Evolutionary conservation across 2,113 vertebrate species (phyloP), one percentile per base, ranked within the genome.

Genomic region (Myrmophylax atrothorax): DNA sequence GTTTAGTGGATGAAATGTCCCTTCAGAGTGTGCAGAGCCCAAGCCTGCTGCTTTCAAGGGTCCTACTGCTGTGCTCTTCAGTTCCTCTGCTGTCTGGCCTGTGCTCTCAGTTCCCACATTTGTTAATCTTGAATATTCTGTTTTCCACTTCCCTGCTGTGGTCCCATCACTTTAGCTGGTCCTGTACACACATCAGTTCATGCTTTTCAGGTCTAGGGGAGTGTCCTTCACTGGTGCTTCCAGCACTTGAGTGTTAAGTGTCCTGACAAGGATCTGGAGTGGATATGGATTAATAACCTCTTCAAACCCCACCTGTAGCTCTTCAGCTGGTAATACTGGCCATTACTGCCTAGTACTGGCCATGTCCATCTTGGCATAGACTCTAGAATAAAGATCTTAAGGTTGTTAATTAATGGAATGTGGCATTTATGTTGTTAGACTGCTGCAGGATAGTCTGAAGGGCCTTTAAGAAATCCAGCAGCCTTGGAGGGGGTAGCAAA

Each of bases 221-320:
- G 80, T 69, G 52, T 12, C 18, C 17, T 91, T 87, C 40, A 56
- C 62, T 31, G 56, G 78, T 53, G 31, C 15, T 75, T 87, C 63
- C 40, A 23, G 74, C 66, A 42, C 84, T 81, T 89, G 78, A 50
- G 12, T 84, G 89, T 90, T 38, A 87, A 96, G 78, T 88, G 38
- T 66, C 3, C 59, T 66, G 67, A 80, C 52, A 87, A 50, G 91
- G 76, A 87, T 85, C 46, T 93, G 91, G 81, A 95, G 81, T 87
- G 81, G 56, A 76, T 79, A n/a, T 91, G 89, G 74, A 79, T 89
- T 89, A 84, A 62, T 83, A 63, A 83, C 35, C 55, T 88, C 79
- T 92, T 78, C 59, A 70, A 84, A 53, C 20, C 2, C 19, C 91
- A 84, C 49, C 58, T 93, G 31, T 10, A 35, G 56, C 53, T 85